phyloP scores from a whole-genome alignment of 2,797 vertebrate species.

The Dendrocincla fuliginosa region DNA sequence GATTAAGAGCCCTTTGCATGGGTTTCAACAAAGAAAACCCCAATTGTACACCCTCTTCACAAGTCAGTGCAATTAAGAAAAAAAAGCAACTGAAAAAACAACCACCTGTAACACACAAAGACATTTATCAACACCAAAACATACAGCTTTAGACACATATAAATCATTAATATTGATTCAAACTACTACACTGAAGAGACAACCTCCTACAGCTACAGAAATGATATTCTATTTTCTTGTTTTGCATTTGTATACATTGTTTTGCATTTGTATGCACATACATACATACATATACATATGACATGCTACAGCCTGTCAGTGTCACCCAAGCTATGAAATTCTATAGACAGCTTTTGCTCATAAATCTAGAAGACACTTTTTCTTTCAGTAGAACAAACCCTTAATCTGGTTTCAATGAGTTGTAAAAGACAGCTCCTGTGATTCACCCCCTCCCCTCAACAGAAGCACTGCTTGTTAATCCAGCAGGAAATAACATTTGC shows the following conservation, averaged over 20 bases:
- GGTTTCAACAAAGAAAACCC: neutral
- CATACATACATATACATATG: accelerated
- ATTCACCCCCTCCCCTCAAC: constrained; percentile 61
- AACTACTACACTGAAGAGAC: neutral
- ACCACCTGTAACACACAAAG: neutral
- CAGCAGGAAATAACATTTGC: constrained; percentile 81
- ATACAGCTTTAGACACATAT: neutral
- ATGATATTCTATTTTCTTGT: neutral
- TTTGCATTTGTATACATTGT: neutral
- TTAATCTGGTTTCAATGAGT: constrained; percentile 56
- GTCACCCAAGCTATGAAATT: constrained; percentile 9
- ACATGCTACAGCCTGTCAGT: neutral
- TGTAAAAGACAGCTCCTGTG: constrained; percentile 51
- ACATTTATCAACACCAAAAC: neutral
- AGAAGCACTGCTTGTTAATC: constrained; percentile 73
- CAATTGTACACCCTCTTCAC: neutral
- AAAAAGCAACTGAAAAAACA: neutral
- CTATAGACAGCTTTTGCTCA: constrained; percentile 32
- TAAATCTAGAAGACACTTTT: constrained; percentile 39
- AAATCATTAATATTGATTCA: neutral
- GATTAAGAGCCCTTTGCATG: neutral
- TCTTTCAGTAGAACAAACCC: constrained; percentile 37
- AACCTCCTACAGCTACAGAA: neutral
- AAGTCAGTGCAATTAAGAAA: neutral
- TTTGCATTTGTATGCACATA: neutral